Percentiles rank a stretch among this genome's conserved stretches.
These are phyloP conservation scores for Torymus auratus DNA, from an alignment of 2,888 invertebrate species.

Conservation along the genomic window DNA sequence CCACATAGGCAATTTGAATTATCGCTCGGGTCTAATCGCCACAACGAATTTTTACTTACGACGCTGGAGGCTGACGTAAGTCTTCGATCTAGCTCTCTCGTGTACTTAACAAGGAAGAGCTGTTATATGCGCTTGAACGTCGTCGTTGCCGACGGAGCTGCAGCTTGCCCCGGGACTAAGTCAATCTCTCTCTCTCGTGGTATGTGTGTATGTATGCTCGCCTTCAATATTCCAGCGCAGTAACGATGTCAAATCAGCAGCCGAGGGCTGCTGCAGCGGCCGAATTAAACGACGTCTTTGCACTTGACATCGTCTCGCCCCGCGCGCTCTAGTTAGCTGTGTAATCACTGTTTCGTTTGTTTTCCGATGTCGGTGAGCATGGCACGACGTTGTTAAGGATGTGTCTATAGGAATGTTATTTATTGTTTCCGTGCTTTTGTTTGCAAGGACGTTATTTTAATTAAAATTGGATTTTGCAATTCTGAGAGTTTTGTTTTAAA, in stretches of 20 bases:
- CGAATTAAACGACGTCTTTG: conserved; percentile 32
- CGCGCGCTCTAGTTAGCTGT: background rate
- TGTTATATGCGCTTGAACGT: conserved; percentile 16
- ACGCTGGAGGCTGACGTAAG: conserved; percentile 34
- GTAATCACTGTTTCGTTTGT: too few relatives aligned
- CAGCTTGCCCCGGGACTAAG: background rate
- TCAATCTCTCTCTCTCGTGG: background rate
- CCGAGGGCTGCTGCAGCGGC: background rate
- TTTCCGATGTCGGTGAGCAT: background rate
- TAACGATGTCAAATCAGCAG: conserved; percentile 41
- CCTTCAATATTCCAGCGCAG: conserved; percentile 20
- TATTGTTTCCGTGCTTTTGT: too few relatives aligned
- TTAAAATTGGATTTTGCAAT: too few relatives aligned
- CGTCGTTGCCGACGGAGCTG: background rate
- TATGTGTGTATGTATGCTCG: background rate
- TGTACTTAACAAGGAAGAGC: conserved; percentile 32
- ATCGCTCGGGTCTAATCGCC: conserved; percentile 35
- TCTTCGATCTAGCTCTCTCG: conserved; percentile 12
- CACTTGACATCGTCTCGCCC: conserved; percentile 42
- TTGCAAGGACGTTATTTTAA: too few relatives aligned
- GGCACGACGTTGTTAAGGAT: background rate
- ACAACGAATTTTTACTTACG: conserved; percentile 39
- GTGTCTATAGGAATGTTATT: too few relatives aligned
- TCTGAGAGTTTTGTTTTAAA: too few relatives aligned
- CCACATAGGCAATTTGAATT: conserved; percentile 21